Evolutionary conservation across 2,797 vertebrate genomes (phyloP), one percentile per base, ranked within the genome.

Genomic region (Botia kubotai): DNA sequence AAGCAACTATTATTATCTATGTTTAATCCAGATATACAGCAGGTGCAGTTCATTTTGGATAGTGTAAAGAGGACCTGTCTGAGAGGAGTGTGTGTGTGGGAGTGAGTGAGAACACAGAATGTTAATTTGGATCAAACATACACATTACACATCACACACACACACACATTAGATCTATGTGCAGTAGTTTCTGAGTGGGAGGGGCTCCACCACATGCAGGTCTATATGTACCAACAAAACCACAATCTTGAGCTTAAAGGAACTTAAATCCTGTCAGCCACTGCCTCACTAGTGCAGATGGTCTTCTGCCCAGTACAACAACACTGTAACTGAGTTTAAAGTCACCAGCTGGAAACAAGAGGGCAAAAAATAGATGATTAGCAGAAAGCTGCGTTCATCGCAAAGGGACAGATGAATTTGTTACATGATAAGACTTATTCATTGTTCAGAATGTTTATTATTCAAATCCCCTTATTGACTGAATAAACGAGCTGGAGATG

Each of bases 61-160:
- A 78, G 55, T 70, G 48, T 60, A 57, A 48, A 74, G 76, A 70
- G 85, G 85, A 86, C 83, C 85, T 72, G 79, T 77, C 48, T 76
- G 36, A 6, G 83, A 48, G 72, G 21, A 68, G 46, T 81, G n/a
- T 62, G n/a, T 62, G 17, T 79, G 76, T 63, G 72, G 16, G 72
- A 3, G 60, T 6, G 75, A 1, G 21, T 72, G 72, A 11, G 7
- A 69, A 74, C 39, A 78, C 72, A 71, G 65, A 73, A 79, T 66
- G 75, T 75, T 55, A n/a, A 36, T 67, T 55, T n/a, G 26, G 21
- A 74, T 68, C 60, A 68, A 23, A 79, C 7, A 46, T 10, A 11
- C 10, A 26, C 29, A 33, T 52, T 76, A 60, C 50, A 67, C 73
- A 21, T 36, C 26, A 67, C 66, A 72, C 36, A 73, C 26, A 67